These are phyloP conservation scores for Dicranocentrus wangi DNA, from an alignment of 2,888 invertebrate genomes.

Conservation along the genomic window DNA sequence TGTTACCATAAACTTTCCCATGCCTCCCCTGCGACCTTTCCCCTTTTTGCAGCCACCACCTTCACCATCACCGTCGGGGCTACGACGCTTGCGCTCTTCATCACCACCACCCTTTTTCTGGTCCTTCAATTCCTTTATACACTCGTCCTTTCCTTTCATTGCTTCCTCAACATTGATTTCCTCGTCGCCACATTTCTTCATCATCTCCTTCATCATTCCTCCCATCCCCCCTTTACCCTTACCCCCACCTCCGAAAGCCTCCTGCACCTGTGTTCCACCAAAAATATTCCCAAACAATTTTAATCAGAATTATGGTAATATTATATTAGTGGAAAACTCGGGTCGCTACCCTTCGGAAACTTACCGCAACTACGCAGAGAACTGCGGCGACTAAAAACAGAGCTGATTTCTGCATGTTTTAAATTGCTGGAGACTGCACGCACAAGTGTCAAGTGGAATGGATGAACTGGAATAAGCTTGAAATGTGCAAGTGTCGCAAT, in stretches of 20 bases:
- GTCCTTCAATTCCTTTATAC: no score
- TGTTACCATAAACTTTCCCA: constrained; percentile 9
- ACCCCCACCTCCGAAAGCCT: background rate
- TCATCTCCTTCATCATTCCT: constrained; percentile 25
- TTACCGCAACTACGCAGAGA: background rate
- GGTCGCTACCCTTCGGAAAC: background rate
- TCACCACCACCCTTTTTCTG: constrained; percentile 33
- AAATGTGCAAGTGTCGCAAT: background rate
- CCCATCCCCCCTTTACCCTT: constrained; percentile 27
- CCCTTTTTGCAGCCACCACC: constrained; percentile 11
- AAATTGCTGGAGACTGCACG: background rate
- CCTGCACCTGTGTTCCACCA: background rate
- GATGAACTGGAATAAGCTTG: background rate
- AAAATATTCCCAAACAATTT: no score
- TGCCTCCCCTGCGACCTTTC: constrained; percentile 1
- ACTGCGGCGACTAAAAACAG: background rate
- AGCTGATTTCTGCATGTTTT: background rate
- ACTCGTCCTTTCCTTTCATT: constrained; percentile 48
- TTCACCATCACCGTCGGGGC: constrained; percentile 13
- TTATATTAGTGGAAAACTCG: no score
- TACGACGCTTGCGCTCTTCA: constrained; percentile 31
- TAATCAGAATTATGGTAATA: no score
- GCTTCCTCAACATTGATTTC: constrained; percentile 43
- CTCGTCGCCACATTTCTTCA: constrained; percentile 59
- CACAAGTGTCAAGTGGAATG: no score